Base-by-base conservation (phyloP, 2,888 invertebrate genomes). In the Teleiodes luculella region DNA sequence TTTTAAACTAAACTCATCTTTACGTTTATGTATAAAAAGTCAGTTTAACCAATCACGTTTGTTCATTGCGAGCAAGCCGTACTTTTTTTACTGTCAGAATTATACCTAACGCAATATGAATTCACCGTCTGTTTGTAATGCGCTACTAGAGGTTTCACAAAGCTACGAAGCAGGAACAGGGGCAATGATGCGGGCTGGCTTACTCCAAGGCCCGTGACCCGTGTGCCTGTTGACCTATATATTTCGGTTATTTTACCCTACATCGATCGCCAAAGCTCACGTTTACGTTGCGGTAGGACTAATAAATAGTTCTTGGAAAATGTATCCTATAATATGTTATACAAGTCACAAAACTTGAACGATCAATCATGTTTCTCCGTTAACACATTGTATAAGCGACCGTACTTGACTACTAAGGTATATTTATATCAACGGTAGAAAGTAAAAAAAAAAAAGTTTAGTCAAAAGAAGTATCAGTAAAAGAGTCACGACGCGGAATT, bases 151-250 rank as follows among this genome's bases (percentile, higher is more conserved):
- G 43, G 28, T n/a, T 43, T 43, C 16, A 31, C 4, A 16, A 20
- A 28, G 47, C 47, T 14, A 54, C 51, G 59, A 59, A 61, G 57
- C 52, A 58, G 57, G 55, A 30, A 37, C 37, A 37, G 28, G 37
- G 14, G 37, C 50, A 41, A 30, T 52, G 55, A 55, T 50, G 58
- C 55, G 49, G 59, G 56, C 52, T 53, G 48, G 36, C 45, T 11
- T 7, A 49, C 30, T 52, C 35, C 30, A 57, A 58, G 49, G 55
- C 48, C 16, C 55, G 16, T 33, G 49, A 46, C 56, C 49, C 48
- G 56, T 37, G 33, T 46, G 56, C 37, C 46, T 33, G 43, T 39
- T 67, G 67, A 70, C 70, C 68, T 60, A 68, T 54, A 68, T 71
- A 61, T 47, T 61, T 62, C 53, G 57, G 59, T 52, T 54, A 54